Evolutionary conservation across 1,140 invertebrate species (phyloP).

Genomic region (Diorhabda elongata): DNA sequence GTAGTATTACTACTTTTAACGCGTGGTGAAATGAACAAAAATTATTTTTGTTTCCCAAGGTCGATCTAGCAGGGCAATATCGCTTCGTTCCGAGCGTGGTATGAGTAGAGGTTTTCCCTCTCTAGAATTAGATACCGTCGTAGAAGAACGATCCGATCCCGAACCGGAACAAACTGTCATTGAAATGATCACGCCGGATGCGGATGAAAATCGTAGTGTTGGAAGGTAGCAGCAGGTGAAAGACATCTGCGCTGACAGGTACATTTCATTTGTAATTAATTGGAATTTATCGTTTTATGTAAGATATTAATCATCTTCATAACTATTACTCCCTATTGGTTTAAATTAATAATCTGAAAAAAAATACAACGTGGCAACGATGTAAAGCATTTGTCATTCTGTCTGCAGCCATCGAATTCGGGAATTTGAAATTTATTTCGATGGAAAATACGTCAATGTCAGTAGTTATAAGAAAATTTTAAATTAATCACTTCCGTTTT

Average conservation of each 20-base stretch:
- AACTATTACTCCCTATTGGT: too few relatives aligned
- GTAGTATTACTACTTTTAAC: too few relatives aligned
- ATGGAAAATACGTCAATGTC: too few relatives aligned
- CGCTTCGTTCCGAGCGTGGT: slow-evolving; percentile 60
- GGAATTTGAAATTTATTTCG: too few relatives aligned
- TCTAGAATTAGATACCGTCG: slow-evolving; percentile 72
- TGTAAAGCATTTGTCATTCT: too few relatives aligned
- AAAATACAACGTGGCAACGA: too few relatives aligned
- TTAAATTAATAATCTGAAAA: too few relatives aligned
- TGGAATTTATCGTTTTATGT: neutral
- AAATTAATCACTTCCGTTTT: too few relatives aligned
- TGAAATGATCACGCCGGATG: slow-evolving; percentile 55
- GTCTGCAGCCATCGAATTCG: too few relatives aligned
- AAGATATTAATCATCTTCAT: too few relatives aligned
- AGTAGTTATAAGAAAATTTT: too few relatives aligned
- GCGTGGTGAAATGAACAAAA: too few relatives aligned
- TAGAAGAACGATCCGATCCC: slow-evolving; percentile 72
- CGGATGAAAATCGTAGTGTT: slow-evolving; percentile 41
- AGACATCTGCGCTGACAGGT: slow-evolving; percentile 37
- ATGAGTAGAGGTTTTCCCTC: slow-evolving; percentile 64
- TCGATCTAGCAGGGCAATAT: slow-evolving; percentile 55
- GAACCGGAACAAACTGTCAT: slow-evolving; percentile 53
- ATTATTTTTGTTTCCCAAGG: slow-evolving; percentile 16
- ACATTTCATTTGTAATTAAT: neutral
- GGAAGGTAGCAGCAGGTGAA: slow-evolving; percentile 50